Percentiles rank a stretch among this genome's conserved stretches.
phyloP scores from a whole-genome alignment of 2,888 invertebrate genomes.

The Cantharis nigra region DNA sequence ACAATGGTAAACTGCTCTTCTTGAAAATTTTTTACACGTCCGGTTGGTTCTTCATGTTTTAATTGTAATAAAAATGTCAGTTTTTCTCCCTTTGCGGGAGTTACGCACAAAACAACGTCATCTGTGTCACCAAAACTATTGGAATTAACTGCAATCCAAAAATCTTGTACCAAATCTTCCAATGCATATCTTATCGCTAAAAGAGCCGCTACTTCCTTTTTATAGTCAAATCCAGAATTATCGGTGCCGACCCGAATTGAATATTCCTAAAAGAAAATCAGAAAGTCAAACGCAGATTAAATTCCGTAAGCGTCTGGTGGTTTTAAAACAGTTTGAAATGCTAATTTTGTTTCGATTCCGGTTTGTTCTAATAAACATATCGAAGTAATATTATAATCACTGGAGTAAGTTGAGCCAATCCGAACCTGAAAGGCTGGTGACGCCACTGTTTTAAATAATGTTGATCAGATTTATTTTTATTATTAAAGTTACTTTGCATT shows the following conservation, averaged over 20 bases:
- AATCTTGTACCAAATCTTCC: neutral
- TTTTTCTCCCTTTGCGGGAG: neutral
- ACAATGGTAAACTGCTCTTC: neutral
- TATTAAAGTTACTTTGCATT: too few relatives aligned
- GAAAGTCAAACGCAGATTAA: too few relatives aligned
- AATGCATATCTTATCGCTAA: neutral
- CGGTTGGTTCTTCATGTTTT: neutral
- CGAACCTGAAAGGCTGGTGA: too few relatives aligned
- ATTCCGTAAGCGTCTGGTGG: too few relatives aligned
- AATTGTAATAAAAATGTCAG: neutral
- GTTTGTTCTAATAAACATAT: too few relatives aligned
- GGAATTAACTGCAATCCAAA: neutral
- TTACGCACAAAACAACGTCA: neutral
- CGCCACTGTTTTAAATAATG: too few relatives aligned
- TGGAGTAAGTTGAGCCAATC: too few relatives aligned
- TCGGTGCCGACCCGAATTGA: neutral
- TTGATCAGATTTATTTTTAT: too few relatives aligned
- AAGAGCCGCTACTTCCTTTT: neutral
- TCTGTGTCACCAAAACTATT: neutral
- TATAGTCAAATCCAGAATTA: neutral
- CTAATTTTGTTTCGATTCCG: too few relatives aligned
- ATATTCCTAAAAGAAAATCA: neutral
- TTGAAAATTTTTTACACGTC: neutral
- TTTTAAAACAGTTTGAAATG: too few relatives aligned
- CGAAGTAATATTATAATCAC: too few relatives aligned